A percentile compares a stretch with the other conserved stretches of the same genome.
These are phyloP conservation scores for Litoditis marina DNA, from an alignment of 2,888 invertebrate genomes.

Conservation along the genomic window DNA sequence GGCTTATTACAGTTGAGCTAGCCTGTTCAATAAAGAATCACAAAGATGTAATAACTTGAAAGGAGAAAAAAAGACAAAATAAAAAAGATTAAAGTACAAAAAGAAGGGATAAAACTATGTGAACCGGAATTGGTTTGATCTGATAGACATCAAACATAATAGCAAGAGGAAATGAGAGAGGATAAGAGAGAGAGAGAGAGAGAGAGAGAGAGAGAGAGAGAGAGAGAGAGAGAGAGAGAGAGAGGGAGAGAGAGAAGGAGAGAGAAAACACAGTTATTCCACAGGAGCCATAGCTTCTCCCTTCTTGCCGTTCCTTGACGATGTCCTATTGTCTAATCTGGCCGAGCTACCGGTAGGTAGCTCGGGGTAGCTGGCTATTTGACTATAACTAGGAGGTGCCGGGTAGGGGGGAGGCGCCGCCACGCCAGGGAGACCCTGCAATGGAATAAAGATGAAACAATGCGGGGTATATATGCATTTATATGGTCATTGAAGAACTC, in stretches of 20 bases:
- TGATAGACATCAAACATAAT: too few relatives aligned
- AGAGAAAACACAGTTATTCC: constrained; percentile 11
- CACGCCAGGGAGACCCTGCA: constrained; percentile 38
- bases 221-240: constrained; percentile 1
- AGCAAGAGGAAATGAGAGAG: constrained; percentile 10
- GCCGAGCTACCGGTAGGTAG: constrained; percentile 27
- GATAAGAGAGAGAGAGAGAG: background rate
- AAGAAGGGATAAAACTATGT: too few relatives aligned
- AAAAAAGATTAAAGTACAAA: too few relatives aligned
- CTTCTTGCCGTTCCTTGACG: constrained; percentile 4
- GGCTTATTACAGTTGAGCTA: too few relatives aligned
- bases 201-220: constrained; percentile 4
- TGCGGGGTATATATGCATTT: too few relatives aligned
- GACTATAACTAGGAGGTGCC: constrained; percentile 38
- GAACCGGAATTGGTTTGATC: too few relatives aligned
- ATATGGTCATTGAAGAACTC: too few relatives aligned
- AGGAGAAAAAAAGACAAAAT: too few relatives aligned
- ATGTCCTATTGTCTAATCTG: constrained; percentile 16
- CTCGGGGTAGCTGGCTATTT: constrained; percentile 32
- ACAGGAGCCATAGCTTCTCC: constrained; percentile 32
- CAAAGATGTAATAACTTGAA: too few relatives aligned
- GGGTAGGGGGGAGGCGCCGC: constrained; percentile 42
- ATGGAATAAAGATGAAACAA: too few relatives aligned
- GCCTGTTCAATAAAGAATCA: too few relatives aligned
- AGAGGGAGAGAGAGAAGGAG: background rate